Base-by-base conservation (phyloP, 2,113 vertebrate species). In the Deroptyus accipitrinus region DNA sequence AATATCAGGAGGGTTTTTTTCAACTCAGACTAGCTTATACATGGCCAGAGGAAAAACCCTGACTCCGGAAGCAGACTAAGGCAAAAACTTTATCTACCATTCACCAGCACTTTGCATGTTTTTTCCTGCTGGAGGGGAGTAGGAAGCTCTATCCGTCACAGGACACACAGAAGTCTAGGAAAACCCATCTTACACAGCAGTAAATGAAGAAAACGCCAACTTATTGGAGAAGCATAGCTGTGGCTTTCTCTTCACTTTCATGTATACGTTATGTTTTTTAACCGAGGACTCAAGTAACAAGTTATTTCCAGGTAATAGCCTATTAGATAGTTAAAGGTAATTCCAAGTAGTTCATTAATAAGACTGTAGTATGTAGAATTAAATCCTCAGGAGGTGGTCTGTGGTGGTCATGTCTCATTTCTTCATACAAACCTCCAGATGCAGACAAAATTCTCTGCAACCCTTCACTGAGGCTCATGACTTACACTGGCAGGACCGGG, bases 31-130 rank as follows among this genome's bases (percentile, higher is more conserved):
- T 59, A 28, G 22, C 64, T 90, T 77, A 48, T 4, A 79, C 12
- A 19, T 1, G 15, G 68, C 39, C n/a, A 81, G 81, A 86, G 55
- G 25, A 70, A 84, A 92, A 94, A 51, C 16, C 39, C 20, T 67
- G 27, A 75, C 55, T 84, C 51, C 64, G 86, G 92, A 94, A 94
- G 55, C 2, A 13, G 19, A 86, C 42, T 11, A 78, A 77, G 20
- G 80, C 90, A 91, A 86, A 92, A 84, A 10, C 57, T 83, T 93
- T 57, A 84, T 86, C 78, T 88, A 69, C 23, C 30, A 42, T 70
- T 88, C 85, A 75, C 7, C 1, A 3, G 17, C 51, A 81, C 11
- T 76, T 49, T 7, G 77, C 4, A 3, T 83, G 66, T 55, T 79
- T 91, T 94, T 81, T 95, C 88, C 76, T 86, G 64, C 59, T 83